phyloP scores from a whole-genome alignment of 1,140 invertebrate species.

The Aphelenchoides fujianensis region DNA sequence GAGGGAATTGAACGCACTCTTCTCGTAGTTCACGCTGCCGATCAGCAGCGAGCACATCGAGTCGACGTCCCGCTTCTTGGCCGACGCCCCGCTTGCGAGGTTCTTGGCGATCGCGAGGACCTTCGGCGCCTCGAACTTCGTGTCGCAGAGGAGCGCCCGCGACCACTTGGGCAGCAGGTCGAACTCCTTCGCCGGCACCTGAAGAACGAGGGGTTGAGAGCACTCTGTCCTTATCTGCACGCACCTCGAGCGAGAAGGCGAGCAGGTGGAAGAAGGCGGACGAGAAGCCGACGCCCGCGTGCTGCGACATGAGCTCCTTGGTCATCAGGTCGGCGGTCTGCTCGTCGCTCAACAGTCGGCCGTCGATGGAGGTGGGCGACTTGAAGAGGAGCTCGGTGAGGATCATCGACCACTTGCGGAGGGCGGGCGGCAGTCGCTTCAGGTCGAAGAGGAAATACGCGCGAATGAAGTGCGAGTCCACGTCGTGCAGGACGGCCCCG shows the following conservation, averaged over 20 bases:
- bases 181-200: constrained; percentile 1
- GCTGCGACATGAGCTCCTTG: constrained; percentile 6
- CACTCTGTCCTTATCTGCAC: background rate
- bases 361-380: constrained; percentile 41
- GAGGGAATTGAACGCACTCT: constrained; percentile 11
- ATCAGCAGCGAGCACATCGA: constrained; percentile 10
- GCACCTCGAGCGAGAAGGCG: background rate
- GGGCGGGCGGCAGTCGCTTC: constrained; percentile 23
- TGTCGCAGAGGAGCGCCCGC: constrained; percentile 27
- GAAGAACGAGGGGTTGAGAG: background rate
- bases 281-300: background rate
- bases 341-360: constrained; percentile 32
- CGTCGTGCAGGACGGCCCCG: constrained; percentile 27
- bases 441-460: constrained; percentile 29
- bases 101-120: constrained; percentile 35
- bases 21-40: constrained; percentile 12
- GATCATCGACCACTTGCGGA: constrained; percentile 43
- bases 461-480: constrained; percentile 39
- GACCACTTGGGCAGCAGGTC: constrained; percentile 43
- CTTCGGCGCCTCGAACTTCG: constrained; percentile 6
- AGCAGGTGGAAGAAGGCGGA: background rate
- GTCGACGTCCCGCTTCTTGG: constrained; percentile 36
- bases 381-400: constrained; percentile 47
- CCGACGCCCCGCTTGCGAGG: constrained; percentile 30
- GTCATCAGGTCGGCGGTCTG: constrained; percentile 42